Evolutionary conservation across 2,113 vertebrate species (phyloP), one percentile per base, ranked within the genome.

Genomic region (Megatriorchis doriae): DNA sequence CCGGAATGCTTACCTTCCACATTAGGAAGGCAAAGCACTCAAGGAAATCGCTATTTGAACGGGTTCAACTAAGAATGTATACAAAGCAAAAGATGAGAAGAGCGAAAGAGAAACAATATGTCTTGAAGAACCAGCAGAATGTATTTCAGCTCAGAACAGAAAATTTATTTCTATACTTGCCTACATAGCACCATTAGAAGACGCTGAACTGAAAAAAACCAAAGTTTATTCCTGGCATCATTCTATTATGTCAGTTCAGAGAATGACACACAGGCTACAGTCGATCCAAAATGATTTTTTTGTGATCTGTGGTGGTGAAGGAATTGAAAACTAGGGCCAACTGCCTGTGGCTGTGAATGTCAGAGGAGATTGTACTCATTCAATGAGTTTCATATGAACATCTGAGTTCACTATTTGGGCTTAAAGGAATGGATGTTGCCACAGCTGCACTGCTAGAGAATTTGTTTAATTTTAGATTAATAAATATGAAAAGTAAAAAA

Each of bases 301-400:
- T 82, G 9, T 45, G 34, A 56, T 77, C 27, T 91, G 53, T 75
- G 16, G 50, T 73, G 32, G 32, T 81, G 67, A 85, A 91, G 70
- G 47, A 88, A 90, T 81, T 67, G 63, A 55, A 55, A 89, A 4
- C 11, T 34, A 65, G 38, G 53, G 74, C 79, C 62, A 80, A 47
- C 7, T 88, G 81, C 95, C 93, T 90, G 56, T 86, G 84, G 94
- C 84, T 93, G 74, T 80, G 43, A 34, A 61, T 90, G 87, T 96
- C 93, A 95, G 56, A 94, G 40, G 82, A 93, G 71, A 78, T 84
- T 74, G 36, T 56, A 63, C 22, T 86, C 72, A 72, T 48, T 93
- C 55, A 61, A 1, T 26, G 63, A 90, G 32, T 45, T 88, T 82
- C 67, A 86, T 43, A 71, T 52, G 77, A 84, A 74, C 71, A 93